Conservation (phyloP, 2,113 vertebrate genomes). For the Erythrocebus patas region DNA sequence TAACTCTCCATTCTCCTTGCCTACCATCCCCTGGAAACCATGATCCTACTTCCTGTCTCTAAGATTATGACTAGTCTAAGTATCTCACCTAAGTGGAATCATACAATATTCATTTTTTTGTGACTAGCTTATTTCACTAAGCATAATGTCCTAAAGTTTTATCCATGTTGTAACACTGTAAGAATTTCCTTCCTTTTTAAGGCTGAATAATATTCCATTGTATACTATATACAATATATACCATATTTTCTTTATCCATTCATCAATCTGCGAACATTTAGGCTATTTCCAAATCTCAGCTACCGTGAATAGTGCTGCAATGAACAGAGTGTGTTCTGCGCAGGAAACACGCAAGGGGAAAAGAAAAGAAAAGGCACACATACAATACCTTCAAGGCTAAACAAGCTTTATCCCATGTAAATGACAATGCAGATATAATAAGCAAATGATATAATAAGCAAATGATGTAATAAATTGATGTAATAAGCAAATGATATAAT, state of each 20-base stretch:
- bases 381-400: no score
- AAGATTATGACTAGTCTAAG: not conserved
- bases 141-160: not conserved
- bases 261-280: not conserved
- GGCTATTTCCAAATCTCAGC: not conserved
- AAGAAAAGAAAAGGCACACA: no score
- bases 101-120: not conserved
- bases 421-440: no score
- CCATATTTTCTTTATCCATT: not conserved
- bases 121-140: not conserved
- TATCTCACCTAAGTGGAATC: not conserved
- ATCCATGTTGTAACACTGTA: not conserved
- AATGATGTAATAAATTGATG: no score
- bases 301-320: not conserved
- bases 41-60: not conserved
- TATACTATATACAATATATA: not conserved
- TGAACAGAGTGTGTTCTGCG: not conserved
- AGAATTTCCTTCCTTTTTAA: not conserved
- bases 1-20: not conserved
- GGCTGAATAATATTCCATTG: not conserved
- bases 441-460: no score
- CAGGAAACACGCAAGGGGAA: no score
- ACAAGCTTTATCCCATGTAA: no score
- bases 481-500: no score
- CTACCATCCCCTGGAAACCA: not conserved